Conservation (phyloP, 2,888 invertebrate species). For the Aleiodes testaceus region DNA sequence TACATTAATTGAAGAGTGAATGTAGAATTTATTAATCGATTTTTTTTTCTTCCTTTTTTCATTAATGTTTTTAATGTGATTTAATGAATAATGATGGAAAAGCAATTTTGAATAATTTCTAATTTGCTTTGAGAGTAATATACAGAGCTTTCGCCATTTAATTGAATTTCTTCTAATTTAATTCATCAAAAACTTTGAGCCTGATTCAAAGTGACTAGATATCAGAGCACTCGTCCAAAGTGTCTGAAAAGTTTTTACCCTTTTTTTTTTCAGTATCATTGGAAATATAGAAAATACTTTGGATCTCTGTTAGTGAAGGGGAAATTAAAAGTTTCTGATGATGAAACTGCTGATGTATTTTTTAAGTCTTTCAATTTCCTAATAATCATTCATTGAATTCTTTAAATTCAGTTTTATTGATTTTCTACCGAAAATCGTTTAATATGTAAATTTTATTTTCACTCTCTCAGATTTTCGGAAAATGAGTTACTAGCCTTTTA, state of each 20-base stretch:
- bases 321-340: conserved; percentile 51
- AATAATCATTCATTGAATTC: no score
- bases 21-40: no score
- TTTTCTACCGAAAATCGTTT: background rate
- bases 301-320: conserved; percentile 48
- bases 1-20: no score
- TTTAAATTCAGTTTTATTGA: background rate
- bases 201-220: conserved; percentile 1
- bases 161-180: conserved; percentile 6
- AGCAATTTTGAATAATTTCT: no score
- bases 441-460: conserved; percentile 8
- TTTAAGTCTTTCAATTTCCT: conserved; percentile 13
- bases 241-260: conserved; percentile 12
- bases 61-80: no score
- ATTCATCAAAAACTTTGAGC: conserved; percentile 18
- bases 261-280: background rate
- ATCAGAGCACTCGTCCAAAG: conserved; percentile 7
- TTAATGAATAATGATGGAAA: no score
- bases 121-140: background rate
- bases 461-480: background rate
- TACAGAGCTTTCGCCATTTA: conserved; percentile 8
- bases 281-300: conserved; percentile 8
- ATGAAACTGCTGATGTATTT: conserved; percentile 12
- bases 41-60: no score
- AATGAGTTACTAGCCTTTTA: background rate